Evolutionary conservation across 2,797 vertebrate species (phyloP), one percentile per base, ranked within the genome.

Genomic region (Astyanax mexicanus): DNA sequence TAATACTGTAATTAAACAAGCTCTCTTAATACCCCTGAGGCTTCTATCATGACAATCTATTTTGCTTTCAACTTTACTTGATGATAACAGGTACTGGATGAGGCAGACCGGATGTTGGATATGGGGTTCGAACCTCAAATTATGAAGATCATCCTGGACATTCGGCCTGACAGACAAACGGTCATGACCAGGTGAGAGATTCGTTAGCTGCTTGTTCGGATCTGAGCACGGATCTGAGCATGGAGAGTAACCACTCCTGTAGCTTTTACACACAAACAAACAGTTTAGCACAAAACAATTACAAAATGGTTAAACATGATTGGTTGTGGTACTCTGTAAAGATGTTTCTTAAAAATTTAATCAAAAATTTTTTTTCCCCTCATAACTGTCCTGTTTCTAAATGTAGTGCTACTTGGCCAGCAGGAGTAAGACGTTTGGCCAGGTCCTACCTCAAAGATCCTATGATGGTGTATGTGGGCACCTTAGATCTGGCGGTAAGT

Each of bases 101-200:
- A 99, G 88, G 98, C 98, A 21, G 97, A 99, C 80, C 93, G 95
- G 25, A 99, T 99, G 98, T 73, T 99, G 44, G 98, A 99, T 81
- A 98, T 99, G 97, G 98, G 98, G 65, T 99, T 99, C 88, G 97
- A 99, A 87, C 98, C 98, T 45, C 97, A 99, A 88, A 99, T 99
- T 79, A 93, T 95, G 95, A 99, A 99, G 91, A 98, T 99, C 80
- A 89, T 99, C 21, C 86, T 99, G 85, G 98, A 99, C 65, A 92
- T 99, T 72, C 94, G 97, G 3, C 97, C 96, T 13, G 97, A 99
- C 83, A 92, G 97, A 65, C 98, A 99, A 87, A 98, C 97, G 0
- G 72, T 98, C 77, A 97, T 99, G 98, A 99, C 96, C 6, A 99
- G 97, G 98, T 98, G 79, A 32, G 57, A 67, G 12, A 17, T 29